These are phyloP conservation scores for Cariama cristata DNA, from an alignment of 2,113 vertebrate genomes.

Conservation along the genomic window DNA sequence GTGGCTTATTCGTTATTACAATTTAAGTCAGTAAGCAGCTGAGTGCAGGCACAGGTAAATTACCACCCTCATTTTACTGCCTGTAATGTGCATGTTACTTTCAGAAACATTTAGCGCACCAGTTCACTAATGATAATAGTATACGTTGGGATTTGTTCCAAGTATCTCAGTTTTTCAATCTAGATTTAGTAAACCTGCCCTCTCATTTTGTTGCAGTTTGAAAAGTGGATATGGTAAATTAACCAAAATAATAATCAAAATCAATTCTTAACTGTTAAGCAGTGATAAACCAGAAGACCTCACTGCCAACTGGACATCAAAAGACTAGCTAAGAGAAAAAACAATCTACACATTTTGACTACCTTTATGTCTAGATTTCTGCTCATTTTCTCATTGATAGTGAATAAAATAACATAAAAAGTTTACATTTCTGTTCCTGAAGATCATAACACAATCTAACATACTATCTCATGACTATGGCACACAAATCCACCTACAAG, in stretches of 20 bases:
- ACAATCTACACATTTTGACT: neutral
- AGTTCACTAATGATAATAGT: neutral
- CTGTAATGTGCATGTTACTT: neutral
- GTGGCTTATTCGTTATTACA: neutral
- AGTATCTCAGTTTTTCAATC: neutral
- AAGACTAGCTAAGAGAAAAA: neutral
- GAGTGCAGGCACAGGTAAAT: neutral
- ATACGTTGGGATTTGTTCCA: neutral
- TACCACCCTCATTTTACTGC: neutral
- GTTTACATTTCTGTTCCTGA: neutral
- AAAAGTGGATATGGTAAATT: neutral
- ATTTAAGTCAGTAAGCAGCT: neutral
- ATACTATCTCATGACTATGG: neutral
- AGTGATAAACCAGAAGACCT: neutral
- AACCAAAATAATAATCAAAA: neutral
- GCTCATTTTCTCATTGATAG: neutral
- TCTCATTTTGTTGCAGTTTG: neutral
- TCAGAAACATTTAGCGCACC: neutral
- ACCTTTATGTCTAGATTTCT: neutral
- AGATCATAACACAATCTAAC: neutral
- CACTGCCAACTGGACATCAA: neutral
- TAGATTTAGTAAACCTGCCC: neutral
- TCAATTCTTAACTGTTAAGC: neutral
- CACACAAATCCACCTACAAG: neutral
- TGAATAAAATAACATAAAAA: neutral